These are phyloP conservation scores for Orthosia cruda DNA, from an alignment of 2,888 invertebrate genomes.

Conservation along the genomic window DNA sequence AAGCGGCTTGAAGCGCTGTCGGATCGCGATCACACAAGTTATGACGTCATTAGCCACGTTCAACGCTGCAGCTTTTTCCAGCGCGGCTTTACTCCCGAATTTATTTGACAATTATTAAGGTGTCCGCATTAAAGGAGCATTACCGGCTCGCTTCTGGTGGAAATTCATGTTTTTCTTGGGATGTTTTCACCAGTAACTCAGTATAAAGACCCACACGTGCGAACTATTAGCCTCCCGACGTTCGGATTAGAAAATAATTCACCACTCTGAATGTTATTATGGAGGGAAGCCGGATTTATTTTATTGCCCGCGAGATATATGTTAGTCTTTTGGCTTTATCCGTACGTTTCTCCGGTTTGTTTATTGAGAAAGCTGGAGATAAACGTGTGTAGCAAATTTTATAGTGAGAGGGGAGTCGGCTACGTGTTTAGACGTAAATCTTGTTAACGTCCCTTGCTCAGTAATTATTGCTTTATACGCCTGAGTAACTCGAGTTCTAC, in stretches of 20 bases:
- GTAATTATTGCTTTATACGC: constrained; percentile 90
- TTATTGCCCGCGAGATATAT: constrained; percentile 89
- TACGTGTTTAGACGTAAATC: constrained; percentile 86
- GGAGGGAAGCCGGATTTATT: constrained; percentile 90
- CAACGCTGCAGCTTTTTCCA: constrained; percentile 84
- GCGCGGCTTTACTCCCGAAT: constrained; percentile 84
- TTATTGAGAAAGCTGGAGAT: constrained; percentile 84
- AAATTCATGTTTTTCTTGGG: constrained; percentile 91
- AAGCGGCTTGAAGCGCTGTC: constrained; percentile 71
- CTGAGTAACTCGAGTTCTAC: constrained; percentile 84
- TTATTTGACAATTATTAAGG: constrained; percentile 86
- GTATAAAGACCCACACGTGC: constrained; percentile 89
- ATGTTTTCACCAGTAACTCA: constrained; percentile 89
- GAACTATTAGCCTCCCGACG: constrained; percentile 90
- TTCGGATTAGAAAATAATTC: constrained; percentile 91
- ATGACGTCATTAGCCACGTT: constrained; percentile 87
- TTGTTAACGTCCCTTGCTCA: constrained; percentile 84
- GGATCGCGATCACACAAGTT: constrained; percentile 75
- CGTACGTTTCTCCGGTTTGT: constrained; percentile 86
- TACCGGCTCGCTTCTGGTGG: constrained; percentile 79
- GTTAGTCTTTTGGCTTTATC: constrained; percentile 88
- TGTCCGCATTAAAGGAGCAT: constrained; percentile 90
- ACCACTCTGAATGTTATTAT: constrained; percentile 91
- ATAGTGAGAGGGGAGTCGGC: constrained; percentile 80
- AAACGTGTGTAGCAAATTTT: constrained; percentile 86